Evolutionary conservation across 2,888 invertebrate genomes (phyloP).

Genomic region (Polymixis lichenea): DNA sequence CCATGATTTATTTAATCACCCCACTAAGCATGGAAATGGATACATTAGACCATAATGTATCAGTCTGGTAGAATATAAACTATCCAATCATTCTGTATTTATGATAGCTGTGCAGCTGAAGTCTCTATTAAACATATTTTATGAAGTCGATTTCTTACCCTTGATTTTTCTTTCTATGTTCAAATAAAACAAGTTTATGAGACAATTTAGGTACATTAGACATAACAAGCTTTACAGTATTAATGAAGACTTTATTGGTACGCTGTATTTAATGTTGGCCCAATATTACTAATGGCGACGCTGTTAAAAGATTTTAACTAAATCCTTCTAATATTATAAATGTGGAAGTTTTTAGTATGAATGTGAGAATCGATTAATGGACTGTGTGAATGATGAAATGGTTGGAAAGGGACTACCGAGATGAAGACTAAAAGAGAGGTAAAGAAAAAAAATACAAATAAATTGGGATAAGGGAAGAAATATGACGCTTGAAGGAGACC

Average conservation of each 20-base stretch:
- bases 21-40: conserved; percentile 41
- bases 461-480: no score
- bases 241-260: background rate
- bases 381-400: no score
- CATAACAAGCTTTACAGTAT: background rate
- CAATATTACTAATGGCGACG: no score
- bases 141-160: background rate
- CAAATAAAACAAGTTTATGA: conserved; percentile 1
- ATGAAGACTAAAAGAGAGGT: no score
- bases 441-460: no score
- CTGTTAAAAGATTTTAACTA: no score
- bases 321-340: no score
- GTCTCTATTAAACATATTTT: conserved; percentile 1
- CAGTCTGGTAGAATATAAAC: conserved; percentile 36
- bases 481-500: no score
- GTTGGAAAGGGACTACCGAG: no score
- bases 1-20: conserved; percentile 49
- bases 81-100: conserved; percentile 37
- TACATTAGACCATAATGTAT: conserved; percentile 43
- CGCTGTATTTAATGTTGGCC: background rate
- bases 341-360: no score
- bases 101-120: conserved; percentile 17
- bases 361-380: no score
- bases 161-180: background rate
- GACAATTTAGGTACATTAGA: background rate